Base-by-base conservation (phyloP, 2,888 invertebrate genomes). In the Parnassius smintheus region DNA sequence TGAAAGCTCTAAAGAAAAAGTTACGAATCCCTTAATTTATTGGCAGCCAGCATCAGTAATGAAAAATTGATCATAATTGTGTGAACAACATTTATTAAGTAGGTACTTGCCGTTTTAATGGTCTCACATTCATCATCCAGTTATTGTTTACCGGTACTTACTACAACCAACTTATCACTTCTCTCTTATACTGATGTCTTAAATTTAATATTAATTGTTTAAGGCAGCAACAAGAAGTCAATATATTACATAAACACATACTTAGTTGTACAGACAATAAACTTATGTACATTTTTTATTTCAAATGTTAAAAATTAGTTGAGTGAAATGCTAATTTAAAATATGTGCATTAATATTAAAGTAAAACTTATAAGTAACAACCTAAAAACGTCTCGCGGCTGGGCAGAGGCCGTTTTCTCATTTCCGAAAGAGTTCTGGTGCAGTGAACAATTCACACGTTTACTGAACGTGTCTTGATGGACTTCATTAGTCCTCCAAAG, bases 71-170 rank as follows among this genome's bases (percentile, higher is more conserved):
- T 54, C 46, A 49, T 42, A 60, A 60, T 61, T 52, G 35, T 42
- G 56, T 65, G 50, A 62, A 62, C 62, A 59, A 57, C 60, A 54
- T 54, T 52, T 59, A 62, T 53, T 56, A 56, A n/a, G 48, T 56
- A 56, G 11, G 48, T 64, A 66, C 65, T 65, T 66, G 67, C 62
- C 66, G 55, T 35, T 64, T 66, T 57, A 65, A 67, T 60, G 57
- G 56, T 50, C 7, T 35, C 4, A 50, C 44, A 61, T 61, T 50
- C 51, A 49, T 57, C 62, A 56, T 60, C 41, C 46, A 11, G 22
- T 56, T 54, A 49, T 41, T 54, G 42, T 51, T 25, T 50, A 11
- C 54, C 54, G 54, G 54, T 44, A 1, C 13, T 44, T 25, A 44
- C 18, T 44, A 42, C 54, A 18, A 54, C 13, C 42, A 44, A 18